Evolutionary conservation across 1,140 invertebrate genomes (phyloP), one percentile per base, ranked within the genome.

Genomic region (Drosophila simulans): DNA sequence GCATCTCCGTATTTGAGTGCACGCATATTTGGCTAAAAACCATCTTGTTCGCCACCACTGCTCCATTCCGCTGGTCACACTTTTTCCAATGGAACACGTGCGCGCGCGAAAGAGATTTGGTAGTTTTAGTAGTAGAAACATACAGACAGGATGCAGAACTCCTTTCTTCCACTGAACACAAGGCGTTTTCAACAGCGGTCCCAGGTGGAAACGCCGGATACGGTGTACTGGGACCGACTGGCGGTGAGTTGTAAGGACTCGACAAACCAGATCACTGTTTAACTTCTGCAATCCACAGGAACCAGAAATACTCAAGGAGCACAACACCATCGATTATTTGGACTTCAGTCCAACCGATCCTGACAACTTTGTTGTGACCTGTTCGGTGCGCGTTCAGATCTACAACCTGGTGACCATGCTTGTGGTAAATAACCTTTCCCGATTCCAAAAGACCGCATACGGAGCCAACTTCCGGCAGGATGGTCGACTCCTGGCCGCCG

Each of bases 251-350:
- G 4, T 5, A 1, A 31, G 11, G 8, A 51, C 17, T 3, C 7
- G 8, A 7, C 31, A 31, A 15, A 27, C 46, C 15, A 11, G 4
- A 10, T 31, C 17, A 45, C 17, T 27, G 62, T 43, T 40, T 49
- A 66, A 37, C 39, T 57, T 3, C 2, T 56, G 27, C 3, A 11
- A 13, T 94, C 31, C 76, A 13, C 91, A 98, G 97, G 93, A 95
- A 78, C 97, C 97, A 51, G 96, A 97, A 5, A 94, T 98, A 45
- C 94, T 98, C 0, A 99, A 98, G 93, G 98, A 99, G 93, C 97
- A 97, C 94, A 97, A 97, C 39, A 94, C 96, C 0, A 97, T 99
- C 35, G 97, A 98, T 91, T 96, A 97, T 83, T 95, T 99, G 54
- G 96, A 98, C 91, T 98, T 99, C 91, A 97, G 97, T 80, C 96